phyloP scores from a whole-genome alignment of 2,888 invertebrate genomes.

The Orthonychiurus folsomi region DNA sequence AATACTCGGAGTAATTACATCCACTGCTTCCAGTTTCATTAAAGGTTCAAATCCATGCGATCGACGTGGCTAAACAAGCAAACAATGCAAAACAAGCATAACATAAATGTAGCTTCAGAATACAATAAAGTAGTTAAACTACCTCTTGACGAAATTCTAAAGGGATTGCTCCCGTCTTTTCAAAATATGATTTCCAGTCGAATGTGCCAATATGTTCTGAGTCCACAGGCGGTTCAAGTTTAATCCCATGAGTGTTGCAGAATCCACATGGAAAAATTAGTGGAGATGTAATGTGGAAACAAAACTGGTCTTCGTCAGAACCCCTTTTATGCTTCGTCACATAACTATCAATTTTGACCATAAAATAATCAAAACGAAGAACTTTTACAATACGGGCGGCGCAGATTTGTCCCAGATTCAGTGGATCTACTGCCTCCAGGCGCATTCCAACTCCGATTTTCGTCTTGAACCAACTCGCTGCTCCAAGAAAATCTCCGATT shows the following conservation, averaged over 20 bases:
- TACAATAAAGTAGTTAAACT: too few species aligned
- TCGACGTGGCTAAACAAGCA: neutral
- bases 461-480: neutral
- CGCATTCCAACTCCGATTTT: slow-evolving; percentile 69
- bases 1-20: slow-evolving; percentile 90
- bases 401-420: slow-evolving; percentile 85
- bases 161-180: slow-evolving; percentile 35
- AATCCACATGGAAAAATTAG: slow-evolving; percentile 94
- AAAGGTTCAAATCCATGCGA: slow-evolving; percentile 68
- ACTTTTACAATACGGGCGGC: slow-evolving; percentile 93
- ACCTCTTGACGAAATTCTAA: slow-evolving; percentile 2
- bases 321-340: slow-evolving; percentile 48
- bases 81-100: neutral
- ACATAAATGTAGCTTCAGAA: neutral
- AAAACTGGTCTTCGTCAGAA: slow-evolving; percentile 49
- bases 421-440: slow-evolving; percentile 90
- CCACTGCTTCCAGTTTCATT: slow-evolving; percentile 90
- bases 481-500: slow-evolving; percentile 5
- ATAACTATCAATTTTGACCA: slow-evolving; percentile 91
- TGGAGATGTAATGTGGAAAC: slow-evolving; percentile 86
- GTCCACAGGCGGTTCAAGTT: slow-evolving; percentile 67
- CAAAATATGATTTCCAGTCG: slow-evolving; percentile 66
- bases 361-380: slow-evolving; percentile 81
- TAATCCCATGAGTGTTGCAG: slow-evolving; percentile 70
- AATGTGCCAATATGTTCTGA: slow-evolving; percentile 50